Percentiles rank a stretch among this genome's conserved stretches.
Evolutionary conservation across 2,113 vertebrate genomes (phyloP).

Genomic region (Toxotes jaculatrix): DNA sequence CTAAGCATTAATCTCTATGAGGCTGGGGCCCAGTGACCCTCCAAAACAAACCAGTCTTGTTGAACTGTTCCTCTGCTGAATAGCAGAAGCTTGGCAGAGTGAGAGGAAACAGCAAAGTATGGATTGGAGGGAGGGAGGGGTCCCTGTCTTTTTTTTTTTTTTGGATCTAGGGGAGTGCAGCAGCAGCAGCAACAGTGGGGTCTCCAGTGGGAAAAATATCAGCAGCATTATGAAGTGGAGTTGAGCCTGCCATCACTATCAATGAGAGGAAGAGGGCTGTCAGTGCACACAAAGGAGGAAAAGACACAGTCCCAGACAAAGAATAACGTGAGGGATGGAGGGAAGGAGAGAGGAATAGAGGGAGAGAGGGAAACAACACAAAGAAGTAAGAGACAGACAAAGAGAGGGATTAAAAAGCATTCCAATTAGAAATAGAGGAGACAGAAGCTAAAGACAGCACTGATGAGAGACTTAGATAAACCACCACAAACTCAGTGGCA

Average conservation of each 20-base stretch:
- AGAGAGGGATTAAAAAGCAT: slow-evolving; percentile 59
- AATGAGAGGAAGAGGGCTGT: slow-evolving; percentile 81
- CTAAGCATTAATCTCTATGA: slow-evolving; percentile 79
- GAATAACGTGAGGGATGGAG: slow-evolving; percentile 56
- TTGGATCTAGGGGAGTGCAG: slow-evolving; percentile 46
- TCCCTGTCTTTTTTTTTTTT: slow-evolving; percentile 60
- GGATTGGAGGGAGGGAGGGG: slow-evolving; percentile 50
- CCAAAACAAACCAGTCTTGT: slow-evolving; percentile 80
- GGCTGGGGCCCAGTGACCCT: slow-evolving; percentile 75
- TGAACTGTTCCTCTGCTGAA: slow-evolving; percentile 76
- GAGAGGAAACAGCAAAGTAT: slow-evolving; percentile 76
- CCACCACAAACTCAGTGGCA: slow-evolving; percentile 49
- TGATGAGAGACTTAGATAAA: slow-evolving; percentile 69
- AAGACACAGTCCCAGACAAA: slow-evolving; percentile 64
- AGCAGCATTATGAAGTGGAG: slow-evolving; percentile 70
- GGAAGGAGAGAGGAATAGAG: slow-evolving; percentile 44
- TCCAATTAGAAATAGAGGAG: slow-evolving; percentile 65
- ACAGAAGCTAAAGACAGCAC: slow-evolving; percentile 47
- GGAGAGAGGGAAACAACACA: slow-evolving; percentile 39
- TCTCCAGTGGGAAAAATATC: slow-evolving; percentile 80
- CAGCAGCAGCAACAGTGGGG: slow-evolving; percentile 69
- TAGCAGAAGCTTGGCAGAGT: slow-evolving; percentile 78
- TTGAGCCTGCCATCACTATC: slow-evolving; percentile 77
- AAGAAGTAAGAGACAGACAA: slow-evolving; percentile 53
- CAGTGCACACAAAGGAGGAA: slow-evolving; percentile 71